Evolutionary conservation across 2,113 vertebrate genomes (phyloP).

Genomic region (Piprites chloris): DNA sequence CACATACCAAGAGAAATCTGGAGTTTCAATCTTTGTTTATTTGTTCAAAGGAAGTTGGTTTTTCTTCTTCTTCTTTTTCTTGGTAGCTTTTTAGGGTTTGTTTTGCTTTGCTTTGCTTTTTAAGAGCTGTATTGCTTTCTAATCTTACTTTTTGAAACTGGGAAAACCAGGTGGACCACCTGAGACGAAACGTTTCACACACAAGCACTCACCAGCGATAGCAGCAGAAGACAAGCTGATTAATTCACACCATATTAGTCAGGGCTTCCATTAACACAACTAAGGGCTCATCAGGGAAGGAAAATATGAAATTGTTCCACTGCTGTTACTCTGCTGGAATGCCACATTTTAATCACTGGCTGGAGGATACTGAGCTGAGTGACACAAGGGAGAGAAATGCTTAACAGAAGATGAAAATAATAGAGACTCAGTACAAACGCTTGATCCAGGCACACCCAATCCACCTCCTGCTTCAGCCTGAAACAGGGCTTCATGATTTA

Average conservation of each 20-base stretch:
- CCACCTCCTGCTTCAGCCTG: not conserved
- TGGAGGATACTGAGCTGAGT: not conserved
- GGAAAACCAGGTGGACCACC: constrained; percentile 44
- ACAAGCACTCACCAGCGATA: not conserved
- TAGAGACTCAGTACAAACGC: constrained; percentile 6
- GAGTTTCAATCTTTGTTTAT: constrained; percentile 56
- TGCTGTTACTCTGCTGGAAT: constrained; percentile 33
- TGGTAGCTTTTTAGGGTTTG: constrained; percentile 19
- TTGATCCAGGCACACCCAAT: not conserved
- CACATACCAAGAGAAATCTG: constrained; percentile 46
- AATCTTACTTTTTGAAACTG: not conserved
- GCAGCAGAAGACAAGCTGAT: constrained; percentile 34
- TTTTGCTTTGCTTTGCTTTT: constrained; percentile 32
- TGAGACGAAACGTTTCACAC: not conserved
- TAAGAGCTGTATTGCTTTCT: constrained; percentile 24
- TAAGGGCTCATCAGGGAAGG: constrained; percentile 33
- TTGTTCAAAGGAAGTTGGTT: constrained; percentile 27
- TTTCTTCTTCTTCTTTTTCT: not conserved
- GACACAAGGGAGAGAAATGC: constrained; percentile 44
- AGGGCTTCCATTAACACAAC: constrained; percentile 54
- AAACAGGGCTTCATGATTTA: not conserved
- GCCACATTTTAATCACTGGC: constrained; percentile 33
- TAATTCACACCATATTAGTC: constrained; percentile 37
- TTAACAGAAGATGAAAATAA: constrained; percentile 39
- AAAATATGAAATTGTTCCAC: constrained; percentile 56